Conservation (phyloP, 1,140 invertebrate species). For the Ericerus pela region DNA sequence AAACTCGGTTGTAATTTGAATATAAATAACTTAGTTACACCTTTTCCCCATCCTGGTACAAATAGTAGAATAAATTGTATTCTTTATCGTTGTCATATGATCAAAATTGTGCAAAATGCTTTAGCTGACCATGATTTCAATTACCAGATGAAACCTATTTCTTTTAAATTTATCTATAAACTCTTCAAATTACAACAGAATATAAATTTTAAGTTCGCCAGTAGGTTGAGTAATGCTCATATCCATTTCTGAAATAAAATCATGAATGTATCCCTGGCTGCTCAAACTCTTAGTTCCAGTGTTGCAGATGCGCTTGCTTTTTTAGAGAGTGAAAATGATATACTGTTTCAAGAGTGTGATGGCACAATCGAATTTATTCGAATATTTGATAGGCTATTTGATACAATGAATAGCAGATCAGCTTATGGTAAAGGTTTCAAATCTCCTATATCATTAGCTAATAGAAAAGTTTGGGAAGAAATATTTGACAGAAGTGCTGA, state of each 20-base stretch:
- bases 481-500: neutral
- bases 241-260: neutral
- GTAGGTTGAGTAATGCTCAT: neutral
- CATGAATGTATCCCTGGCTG: slow-evolving; percentile 2
- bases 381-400: slow-evolving; percentile 25
- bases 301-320: slow-evolving; percentile 27
- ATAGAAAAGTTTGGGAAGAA: slow-evolving; percentile 17
- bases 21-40: no score
- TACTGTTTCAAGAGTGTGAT: slow-evolving; percentile 20
- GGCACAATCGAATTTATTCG: slow-evolving; percentile 24
- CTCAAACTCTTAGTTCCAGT: slow-evolving; percentile 20
- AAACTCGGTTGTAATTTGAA: no score
- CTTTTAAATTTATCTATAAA: no score
- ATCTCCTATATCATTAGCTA: slow-evolving; percentile 19
- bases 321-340: slow-evolving; percentile 17
- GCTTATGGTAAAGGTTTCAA: slow-evolving; percentile 24
- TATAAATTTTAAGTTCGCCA: neutral
- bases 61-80: no score
- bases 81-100: no score
- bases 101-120: no score
- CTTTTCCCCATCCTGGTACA: no score
- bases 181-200: neutral
- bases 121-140: no score
- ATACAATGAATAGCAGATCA: slow-evolving; percentile 23
- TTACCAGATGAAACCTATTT: no score